These are phyloP conservation scores for Rhogogaster chlorosoma DNA, from an alignment of 2,888 invertebrate species.

Conservation along the genomic window DNA sequence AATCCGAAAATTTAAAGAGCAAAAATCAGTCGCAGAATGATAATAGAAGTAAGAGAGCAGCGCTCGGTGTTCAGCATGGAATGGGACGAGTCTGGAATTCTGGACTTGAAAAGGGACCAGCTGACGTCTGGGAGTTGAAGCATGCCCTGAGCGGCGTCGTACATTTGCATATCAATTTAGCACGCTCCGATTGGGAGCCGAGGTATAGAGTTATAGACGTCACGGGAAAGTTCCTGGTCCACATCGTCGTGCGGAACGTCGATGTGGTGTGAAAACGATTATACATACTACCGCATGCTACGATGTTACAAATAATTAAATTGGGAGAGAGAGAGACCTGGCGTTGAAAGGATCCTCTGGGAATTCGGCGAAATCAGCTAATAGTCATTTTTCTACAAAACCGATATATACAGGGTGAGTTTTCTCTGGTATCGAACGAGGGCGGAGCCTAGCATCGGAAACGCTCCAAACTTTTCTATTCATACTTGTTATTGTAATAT, in stretches of 20 bases:
- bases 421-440: too few species aligned
- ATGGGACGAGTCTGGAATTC: not conserved
- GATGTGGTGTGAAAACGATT: not conserved
- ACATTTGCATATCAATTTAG: slow-evolving; percentile 49
- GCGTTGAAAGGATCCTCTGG: too few species aligned
- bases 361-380: too few species aligned
- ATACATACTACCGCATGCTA: not conserved
- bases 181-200: slow-evolving; percentile 11
- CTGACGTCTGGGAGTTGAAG: slow-evolving; percentile 50
- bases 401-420: too few species aligned
- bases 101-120: slow-evolving; percentile 45
- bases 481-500: too few species aligned
- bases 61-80: slow-evolving; percentile 61
- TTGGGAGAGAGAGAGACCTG: too few species aligned
- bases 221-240: not conserved
- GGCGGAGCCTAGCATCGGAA: too few species aligned
- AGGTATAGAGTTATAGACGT: not conserved
- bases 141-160: slow-evolving; percentile 14
- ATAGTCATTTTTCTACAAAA: too few species aligned
- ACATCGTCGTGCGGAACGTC: not conserved
- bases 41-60: not conserved
- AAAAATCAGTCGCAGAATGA: not conserved
- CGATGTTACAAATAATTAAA: not conserved
- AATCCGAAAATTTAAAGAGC: not conserved
- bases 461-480: too few species aligned